Conservation (phyloP, 2,888 invertebrate species). For the Tuberolachnus salignus region DNA sequence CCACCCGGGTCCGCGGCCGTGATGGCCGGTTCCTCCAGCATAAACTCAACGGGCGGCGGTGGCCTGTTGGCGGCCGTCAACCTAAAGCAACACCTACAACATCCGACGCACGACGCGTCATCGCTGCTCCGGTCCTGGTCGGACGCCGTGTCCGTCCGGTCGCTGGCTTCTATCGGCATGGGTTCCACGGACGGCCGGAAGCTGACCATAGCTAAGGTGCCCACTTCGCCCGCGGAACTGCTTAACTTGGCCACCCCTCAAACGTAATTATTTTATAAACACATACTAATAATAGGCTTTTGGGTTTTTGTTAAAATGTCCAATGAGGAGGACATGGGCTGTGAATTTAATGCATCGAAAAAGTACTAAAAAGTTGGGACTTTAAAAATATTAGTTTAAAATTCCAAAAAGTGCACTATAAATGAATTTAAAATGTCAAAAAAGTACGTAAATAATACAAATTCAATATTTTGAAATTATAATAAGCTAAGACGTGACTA, state of each 20-base stretch:
- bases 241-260: conserved; percentile 85
- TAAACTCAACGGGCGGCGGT: not conserved
- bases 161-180: conserved; percentile 84
- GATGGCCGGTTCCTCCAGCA: not conserved
- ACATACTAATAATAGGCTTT: too few relatives aligned
- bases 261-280: conserved; percentile 66
- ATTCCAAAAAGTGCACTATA: too few relatives aligned
- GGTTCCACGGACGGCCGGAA: conserved; percentile 87
- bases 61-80: not conserved
- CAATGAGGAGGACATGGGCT: too few relatives aligned
- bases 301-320: too few relatives aligned
- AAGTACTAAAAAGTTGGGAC: too few relatives aligned
- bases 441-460: too few relatives aligned
- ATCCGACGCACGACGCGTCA: conserved; percentile 25
- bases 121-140: conserved; percentile 62
- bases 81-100: not conserved
- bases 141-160: conserved; percentile 77
- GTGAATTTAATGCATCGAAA: too few relatives aligned
- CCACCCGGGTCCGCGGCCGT: conserved; percentile 21
- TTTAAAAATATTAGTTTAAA: too few relatives aligned
- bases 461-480: too few relatives aligned
- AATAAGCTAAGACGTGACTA: too few relatives aligned
- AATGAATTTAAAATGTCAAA: too few relatives aligned
- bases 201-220: conserved; percentile 82
- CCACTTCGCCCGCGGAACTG: conserved; percentile 83